A percentile compares a stretch with the other conserved stretches of the same genome.
phyloP scores from a whole-genome alignment of 92 coral and sea anemone genomes.

The Desmophyllum pertusum region DNA sequence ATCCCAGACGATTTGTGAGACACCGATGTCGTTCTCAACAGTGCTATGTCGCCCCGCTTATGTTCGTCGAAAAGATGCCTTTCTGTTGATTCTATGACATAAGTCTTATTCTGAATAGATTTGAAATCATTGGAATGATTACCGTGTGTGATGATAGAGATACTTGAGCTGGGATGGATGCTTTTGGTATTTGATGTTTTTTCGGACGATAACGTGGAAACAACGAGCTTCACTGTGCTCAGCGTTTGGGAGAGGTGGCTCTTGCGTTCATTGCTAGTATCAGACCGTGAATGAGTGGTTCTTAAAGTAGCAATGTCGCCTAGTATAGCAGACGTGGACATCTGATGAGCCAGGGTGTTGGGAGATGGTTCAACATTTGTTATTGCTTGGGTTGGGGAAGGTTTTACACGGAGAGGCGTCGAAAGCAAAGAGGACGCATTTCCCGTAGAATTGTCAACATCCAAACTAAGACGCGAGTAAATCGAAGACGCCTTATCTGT shows the following conservation, averaged over 20 bases:
- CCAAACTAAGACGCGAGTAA: not conserved
- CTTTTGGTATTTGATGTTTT: not conserved
- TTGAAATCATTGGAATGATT: not conserved
- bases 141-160: not conserved
- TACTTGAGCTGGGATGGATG: not conserved
- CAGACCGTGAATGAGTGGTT: not conserved
- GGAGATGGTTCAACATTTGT: not conserved
- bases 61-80: not conserved
- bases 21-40: not conserved
- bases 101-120: not conserved
- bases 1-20: not conserved
- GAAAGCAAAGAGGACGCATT: not conserved
- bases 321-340: not conserved
- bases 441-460: not conserved
- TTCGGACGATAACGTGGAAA: not conserved
- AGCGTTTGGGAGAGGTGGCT: not conserved
- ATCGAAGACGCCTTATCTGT: not conserved
- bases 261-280: not conserved
- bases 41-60: not conserved
- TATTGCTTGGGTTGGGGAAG: not conserved
- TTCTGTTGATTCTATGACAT: no score
- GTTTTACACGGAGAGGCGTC: not conserved
- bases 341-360: not conserved
- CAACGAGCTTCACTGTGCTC: not conserved
- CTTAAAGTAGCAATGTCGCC: not conserved